Percentiles rank a stretch among this genome's conserved stretches.
Conservation (phyloP, 2,888 invertebrate species). For the Drosophila acutilabella region DNA sequence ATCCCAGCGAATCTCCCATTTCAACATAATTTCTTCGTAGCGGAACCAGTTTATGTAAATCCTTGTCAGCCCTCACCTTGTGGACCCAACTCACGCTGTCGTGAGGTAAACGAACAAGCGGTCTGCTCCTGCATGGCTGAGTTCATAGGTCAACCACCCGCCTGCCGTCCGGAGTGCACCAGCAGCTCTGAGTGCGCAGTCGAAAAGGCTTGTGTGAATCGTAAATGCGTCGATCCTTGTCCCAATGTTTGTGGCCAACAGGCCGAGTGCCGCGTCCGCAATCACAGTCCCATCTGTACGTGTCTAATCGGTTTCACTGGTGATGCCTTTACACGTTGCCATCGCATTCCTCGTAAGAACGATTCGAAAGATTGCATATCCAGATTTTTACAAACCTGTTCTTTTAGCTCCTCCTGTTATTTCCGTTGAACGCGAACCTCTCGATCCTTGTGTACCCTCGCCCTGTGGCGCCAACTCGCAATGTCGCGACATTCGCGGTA, state of each 20-base stretch:
- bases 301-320: slow-evolving; percentile 88
- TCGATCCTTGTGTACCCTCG: slow-evolving; percentile 89
- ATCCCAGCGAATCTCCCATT: neutral
- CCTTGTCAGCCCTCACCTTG: slow-evolving; percentile 93
- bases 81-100: slow-evolving; percentile 93
- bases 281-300: slow-evolving; percentile 91
- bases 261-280: slow-evolving; percentile 90
- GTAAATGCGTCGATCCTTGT: slow-evolving; percentile 91
- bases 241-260: slow-evolving; percentile 90
- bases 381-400: neutral
- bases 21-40: slow-evolving; percentile 79
- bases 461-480: slow-evolving; percentile 92
- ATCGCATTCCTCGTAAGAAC: slow-evolving; percentile 84
- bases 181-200: slow-evolving; percentile 90
- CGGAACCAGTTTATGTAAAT: slow-evolving; percentile 85
- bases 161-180: slow-evolving; percentile 90
- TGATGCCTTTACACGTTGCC: slow-evolving; percentile 86
- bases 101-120: slow-evolving; percentile 89
- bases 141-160: slow-evolving; percentile 87
- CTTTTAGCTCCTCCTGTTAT: slow-evolving; percentile 66
- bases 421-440: slow-evolving; percentile 68
- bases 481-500: slow-evolving; percentile 86
- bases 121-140: slow-evolving; percentile 90
- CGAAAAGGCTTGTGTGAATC: slow-evolving; percentile 89
- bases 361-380: no score